Percentiles rank a stretch among this genome's conserved stretches.
These are phyloP conservation scores for Spatulosminthurus flaviceps DNA, from an alignment of 2,888 invertebrate species.

Conservation along the genomic window DNA sequence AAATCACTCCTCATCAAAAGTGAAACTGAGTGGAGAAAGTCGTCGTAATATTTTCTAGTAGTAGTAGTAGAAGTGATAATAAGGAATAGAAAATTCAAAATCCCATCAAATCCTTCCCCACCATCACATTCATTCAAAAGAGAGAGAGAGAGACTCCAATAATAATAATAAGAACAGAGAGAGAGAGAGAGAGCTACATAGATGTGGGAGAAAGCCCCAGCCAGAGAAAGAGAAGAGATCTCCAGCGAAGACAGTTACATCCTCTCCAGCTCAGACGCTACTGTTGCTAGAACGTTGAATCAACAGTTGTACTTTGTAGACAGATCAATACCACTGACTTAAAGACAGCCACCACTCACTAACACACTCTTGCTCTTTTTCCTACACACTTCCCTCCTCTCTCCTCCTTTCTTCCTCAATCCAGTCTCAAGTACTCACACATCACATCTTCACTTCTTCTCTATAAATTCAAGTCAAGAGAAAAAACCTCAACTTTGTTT, in stretches of 20 bases:
- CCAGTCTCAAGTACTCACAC: too few relatives aligned
- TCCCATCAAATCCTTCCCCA: not conserved
- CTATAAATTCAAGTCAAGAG: too few relatives aligned
- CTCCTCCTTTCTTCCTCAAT: not conserved
- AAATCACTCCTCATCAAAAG: not conserved
- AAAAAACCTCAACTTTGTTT: too few relatives aligned
- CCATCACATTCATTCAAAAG: not conserved
- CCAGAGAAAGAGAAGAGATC: not conserved
- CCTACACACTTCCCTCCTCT: not conserved
- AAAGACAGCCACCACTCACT: constrained; percentile 5
- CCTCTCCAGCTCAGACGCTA: not conserved
- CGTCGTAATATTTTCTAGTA: too few relatives aligned
- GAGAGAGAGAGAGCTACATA: too few relatives aligned
- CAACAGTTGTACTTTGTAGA: constrained; percentile 1
- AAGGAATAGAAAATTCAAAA: constrained; percentile 5
- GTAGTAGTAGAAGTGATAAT: not conserved
- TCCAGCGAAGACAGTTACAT: not conserved
- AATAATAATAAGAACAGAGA: too few relatives aligned
- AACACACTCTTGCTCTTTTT: not conserved
- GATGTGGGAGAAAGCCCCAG: not conserved
- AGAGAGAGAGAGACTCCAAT: too few relatives aligned
- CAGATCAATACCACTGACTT: constrained; percentile 10
- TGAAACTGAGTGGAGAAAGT: not conserved
- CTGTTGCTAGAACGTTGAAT: not conserved
- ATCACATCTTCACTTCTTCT: not conserved